A percentile compares a stretch with the other conserved stretches of the same genome.
These are phyloP conservation scores for Moxostoma hubbsi DNA, from an alignment of 2,797 vertebrate species.

Conservation along the genomic window DNA sequence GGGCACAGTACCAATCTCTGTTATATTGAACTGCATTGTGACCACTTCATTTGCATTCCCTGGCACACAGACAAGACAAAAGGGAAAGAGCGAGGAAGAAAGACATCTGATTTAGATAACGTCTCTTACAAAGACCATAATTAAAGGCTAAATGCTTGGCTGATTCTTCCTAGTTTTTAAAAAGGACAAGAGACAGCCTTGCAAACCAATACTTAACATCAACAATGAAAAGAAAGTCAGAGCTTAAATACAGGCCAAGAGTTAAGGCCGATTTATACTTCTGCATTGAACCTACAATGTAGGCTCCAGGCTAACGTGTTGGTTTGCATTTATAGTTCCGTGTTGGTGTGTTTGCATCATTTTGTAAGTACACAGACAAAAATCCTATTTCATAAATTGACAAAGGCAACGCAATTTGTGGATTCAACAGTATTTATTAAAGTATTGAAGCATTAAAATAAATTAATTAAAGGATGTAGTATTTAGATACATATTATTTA, in stretches of 20 bases:
- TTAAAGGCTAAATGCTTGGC: background rate
- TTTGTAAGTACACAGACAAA: too few relatives aligned
- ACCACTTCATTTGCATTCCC: background rate
- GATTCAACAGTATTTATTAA: too few relatives aligned
- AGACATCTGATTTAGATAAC: background rate
- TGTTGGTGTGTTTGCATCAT: too few relatives aligned
- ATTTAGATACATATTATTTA: too few relatives aligned
- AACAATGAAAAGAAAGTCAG: background rate
- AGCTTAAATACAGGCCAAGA: background rate
- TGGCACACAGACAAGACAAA: background rate
- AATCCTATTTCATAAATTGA: too few relatives aligned
- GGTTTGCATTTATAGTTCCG: too few relatives aligned
- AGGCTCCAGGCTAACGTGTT: too few relatives aligned
- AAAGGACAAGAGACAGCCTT: background rate
- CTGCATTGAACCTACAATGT: too few relatives aligned
- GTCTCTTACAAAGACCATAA: background rate
- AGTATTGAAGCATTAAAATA: too few relatives aligned
- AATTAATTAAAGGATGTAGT: too few relatives aligned
- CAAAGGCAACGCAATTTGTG: too few relatives aligned
- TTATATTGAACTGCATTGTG: conserved; percentile 10
- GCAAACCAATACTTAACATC: background rate
- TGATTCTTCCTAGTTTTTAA: background rate
- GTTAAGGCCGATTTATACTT: background rate
- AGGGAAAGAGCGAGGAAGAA: background rate
- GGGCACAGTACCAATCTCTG: background rate